Evolutionary conservation across 2,113 vertebrate species (phyloP), one percentile per base, ranked within the genome.

Genomic region (Naja naja): DNA sequence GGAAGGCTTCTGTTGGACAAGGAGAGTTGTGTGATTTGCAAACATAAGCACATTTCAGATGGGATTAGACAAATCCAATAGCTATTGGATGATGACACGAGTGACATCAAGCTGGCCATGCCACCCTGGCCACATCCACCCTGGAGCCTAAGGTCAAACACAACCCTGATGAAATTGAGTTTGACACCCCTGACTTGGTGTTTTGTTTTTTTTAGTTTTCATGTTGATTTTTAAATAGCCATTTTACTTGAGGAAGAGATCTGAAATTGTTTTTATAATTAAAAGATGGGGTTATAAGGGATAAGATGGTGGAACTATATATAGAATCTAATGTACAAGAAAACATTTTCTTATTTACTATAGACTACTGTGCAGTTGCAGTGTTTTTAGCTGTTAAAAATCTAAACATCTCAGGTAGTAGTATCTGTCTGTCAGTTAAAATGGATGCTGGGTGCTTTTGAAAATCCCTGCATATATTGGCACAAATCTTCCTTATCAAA

Each of bases 341-440:
- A 81, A 81, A 39, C 69, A 74, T 74, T 20, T 34, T 74, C n/a
- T 20, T 34, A 74, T 74, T 74, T 74, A 74, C 16, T 74, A 20
- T 18, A 34, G 64, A 18, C n/a, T 18, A 81, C 16, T 39, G 69
- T 81, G n/a, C 69, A 81, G n/a, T 20, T 81, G n/a, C 69, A 91
- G 34, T 60, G 11, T 81, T 22, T 90, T 74, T 55, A 34, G 20
- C 12, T 5, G 49, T 43, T 85, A 55, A 90, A 53, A 52, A 85
- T 16, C 23, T 27, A 34, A 7, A 58, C 16, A 18, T 10, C 30
- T 3, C 91, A 89, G 16, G 47, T 88, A 34, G 90, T 5, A 69
- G 27, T 34, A 92, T 3, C 43, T 25, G 3, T 89, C 14, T 30
- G n/a, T 23, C 64, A 0, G 0, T 4, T 88, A 22, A 92, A 54